These are phyloP conservation scores for Byasa hedistus DNA, from an alignment of 2,888 invertebrate genomes.

Conservation along the genomic window DNA sequence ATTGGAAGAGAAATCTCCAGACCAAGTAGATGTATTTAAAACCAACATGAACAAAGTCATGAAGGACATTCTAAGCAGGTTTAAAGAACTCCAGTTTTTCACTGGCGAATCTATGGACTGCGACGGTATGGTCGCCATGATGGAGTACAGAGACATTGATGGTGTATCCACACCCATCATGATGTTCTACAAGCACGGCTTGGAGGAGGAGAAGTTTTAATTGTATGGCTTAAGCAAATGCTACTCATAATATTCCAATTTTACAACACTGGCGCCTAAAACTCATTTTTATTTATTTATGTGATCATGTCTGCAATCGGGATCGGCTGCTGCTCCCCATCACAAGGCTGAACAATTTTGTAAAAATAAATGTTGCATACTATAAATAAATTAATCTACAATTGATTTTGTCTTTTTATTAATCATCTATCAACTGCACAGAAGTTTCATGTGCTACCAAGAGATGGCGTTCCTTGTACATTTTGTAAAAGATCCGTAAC, in stretches of 20 bases:
- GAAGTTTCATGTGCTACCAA: no score
- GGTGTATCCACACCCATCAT: slow-evolving; percentile 91
- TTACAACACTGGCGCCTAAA: slow-evolving; percentile 53
- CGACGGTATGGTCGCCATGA: slow-evolving; percentile 95
- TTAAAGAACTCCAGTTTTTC: slow-evolving; percentile 96
- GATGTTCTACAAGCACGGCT: slow-evolving; percentile 98
- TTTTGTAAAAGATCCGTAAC: no score
- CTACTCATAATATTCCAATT: slow-evolving; percentile 63
- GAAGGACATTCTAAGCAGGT: slow-evolving; percentile 93
- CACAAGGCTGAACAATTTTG: slow-evolving; percentile 77
- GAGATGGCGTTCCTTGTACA: no score
- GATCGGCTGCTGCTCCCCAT: slow-evolving; percentile 62
- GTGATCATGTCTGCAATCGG: slow-evolving; percentile 66
- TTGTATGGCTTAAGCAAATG: slow-evolving; percentile 52
- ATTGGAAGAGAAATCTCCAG: slow-evolving; percentile 89
- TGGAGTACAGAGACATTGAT: slow-evolving; percentile 95
- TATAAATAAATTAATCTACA: slow-evolving; percentile 73
- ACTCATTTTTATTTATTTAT: slow-evolving; percentile 73
- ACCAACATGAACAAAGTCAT: slow-evolving; percentile 95
- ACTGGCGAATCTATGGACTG: slow-evolving; percentile 95
- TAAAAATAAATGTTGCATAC: slow-evolving; percentile 72
- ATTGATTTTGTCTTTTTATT: slow-evolving; percentile 28
- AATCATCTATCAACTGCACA: not conserved
- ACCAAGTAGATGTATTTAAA: slow-evolving; percentile 93
- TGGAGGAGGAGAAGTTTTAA: slow-evolving; percentile 97